These are phyloP conservation scores for Marmota flaviventris DNA, from an alignment of 2,113 vertebrate genomes.

Conservation along the genomic window DNA sequence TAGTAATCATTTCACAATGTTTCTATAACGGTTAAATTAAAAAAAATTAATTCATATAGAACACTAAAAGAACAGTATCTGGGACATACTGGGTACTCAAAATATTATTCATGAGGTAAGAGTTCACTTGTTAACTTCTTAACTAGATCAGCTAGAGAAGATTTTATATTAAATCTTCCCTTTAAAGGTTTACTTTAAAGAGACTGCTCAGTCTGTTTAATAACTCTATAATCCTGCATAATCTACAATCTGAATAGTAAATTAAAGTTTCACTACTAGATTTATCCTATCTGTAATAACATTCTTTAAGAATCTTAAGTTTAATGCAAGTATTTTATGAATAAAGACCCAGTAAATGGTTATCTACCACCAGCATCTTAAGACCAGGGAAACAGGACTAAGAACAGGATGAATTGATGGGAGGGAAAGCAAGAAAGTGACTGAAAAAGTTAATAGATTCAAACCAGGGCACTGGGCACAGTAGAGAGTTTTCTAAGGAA, in stretches of 20 bases:
- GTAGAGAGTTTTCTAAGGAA: not conserved
- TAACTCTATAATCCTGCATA: not conserved
- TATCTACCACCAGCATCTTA: conserved; percentile 10
- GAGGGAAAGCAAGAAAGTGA: not conserved
- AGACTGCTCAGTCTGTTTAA: not conserved
- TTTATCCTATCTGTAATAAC: conserved; percentile 7
- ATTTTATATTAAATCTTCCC: not conserved
- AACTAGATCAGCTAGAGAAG: not conserved
- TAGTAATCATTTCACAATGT: not conserved
- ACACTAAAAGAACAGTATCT: not conserved
- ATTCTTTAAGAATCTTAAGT: conserved; percentile 39
- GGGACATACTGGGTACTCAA: not conserved
- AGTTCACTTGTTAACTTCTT: not conserved
- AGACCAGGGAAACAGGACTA: not conserved
- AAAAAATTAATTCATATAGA: not conserved
- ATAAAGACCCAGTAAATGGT: conserved; percentile 7
- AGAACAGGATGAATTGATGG: not conserved
- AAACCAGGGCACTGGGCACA: not conserved
- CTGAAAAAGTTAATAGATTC: not conserved
- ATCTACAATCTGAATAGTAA: conserved; percentile 4
- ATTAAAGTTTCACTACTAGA: conserved; percentile 35
- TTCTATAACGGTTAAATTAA: not conserved
- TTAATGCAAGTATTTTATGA: conserved; percentile 32
- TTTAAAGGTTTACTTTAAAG: conserved; percentile 24
- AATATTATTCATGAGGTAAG: not conserved